These are phyloP conservation scores for Phragmatobia fuliginosa DNA, from an alignment of 2,888 invertebrate genomes.

Conservation along the genomic window DNA sequence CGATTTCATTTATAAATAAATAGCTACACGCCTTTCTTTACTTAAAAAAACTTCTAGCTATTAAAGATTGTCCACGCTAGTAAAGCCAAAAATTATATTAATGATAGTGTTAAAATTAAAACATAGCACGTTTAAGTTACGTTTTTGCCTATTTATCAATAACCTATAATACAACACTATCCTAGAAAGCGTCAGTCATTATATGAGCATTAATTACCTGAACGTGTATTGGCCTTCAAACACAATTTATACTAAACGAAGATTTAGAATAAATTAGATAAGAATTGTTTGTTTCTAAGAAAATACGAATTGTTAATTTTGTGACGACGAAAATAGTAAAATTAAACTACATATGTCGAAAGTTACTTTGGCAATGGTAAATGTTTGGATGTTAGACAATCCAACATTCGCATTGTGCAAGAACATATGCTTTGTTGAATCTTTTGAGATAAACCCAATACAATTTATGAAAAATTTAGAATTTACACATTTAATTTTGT, in stretches of 20 bases:
- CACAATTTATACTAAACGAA: slow-evolving; percentile 3
- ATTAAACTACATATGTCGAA: too few species aligned
- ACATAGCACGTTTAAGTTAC: not conserved
- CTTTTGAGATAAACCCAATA: not conserved
- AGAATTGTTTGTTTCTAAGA: not conserved
- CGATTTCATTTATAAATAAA: not conserved
- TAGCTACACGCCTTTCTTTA: not conserved
- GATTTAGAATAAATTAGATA: not conserved
- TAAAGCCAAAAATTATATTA: slow-evolving; percentile 6
- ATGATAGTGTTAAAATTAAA: not conserved
- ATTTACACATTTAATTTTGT: not conserved
- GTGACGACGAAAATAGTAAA: not conserved
- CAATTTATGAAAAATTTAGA: not conserved
- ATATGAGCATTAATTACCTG: slow-evolving; percentile 31
- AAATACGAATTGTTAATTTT: not conserved
- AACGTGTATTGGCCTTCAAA: slow-evolving; percentile 17
- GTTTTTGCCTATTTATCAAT: slow-evolving; percentile 9
- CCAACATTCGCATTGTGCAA: not conserved
- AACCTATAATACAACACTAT: slow-evolving; percentile 33
- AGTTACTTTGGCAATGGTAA: not conserved
- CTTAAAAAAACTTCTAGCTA: too few species aligned
- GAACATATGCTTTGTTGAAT: not conserved
- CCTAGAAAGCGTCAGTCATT: slow-evolving; percentile 39
- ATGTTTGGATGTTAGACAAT: not conserved
- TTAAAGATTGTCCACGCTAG: not conserved